Evolutionary conservation across 2,888 invertebrate genomes (phyloP).

Genomic region (Pinctada fucata): DNA sequence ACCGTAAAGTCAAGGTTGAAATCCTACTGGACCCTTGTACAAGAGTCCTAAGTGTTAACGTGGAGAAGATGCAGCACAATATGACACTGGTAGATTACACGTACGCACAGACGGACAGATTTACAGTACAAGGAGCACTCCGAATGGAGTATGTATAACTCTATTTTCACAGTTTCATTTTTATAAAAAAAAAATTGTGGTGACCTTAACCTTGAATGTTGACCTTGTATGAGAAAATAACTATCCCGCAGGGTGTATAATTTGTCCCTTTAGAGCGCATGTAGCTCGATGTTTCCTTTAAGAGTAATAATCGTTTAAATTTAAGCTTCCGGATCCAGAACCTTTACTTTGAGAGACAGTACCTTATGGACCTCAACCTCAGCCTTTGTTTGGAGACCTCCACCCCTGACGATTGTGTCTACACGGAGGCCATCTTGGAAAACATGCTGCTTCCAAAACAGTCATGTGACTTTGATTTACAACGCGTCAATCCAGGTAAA

Average conservation of each 20-base stretch:
- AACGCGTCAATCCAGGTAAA: constrained; percentile 25
- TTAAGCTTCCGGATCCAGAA: constrained; percentile 29
- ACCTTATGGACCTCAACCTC: constrained; percentile 24
- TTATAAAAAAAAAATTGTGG: neutral
- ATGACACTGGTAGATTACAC: constrained; percentile 41
- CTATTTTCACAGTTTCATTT: neutral
- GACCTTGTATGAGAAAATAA: too few species aligned
- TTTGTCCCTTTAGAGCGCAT: too few species aligned
- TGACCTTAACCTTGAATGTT: too few species aligned
- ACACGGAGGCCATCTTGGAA: constrained; percentile 16
- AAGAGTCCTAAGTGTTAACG: constrained; percentile 36
- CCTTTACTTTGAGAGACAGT: constrained; percentile 15
- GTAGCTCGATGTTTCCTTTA: too few species aligned
- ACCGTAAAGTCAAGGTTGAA: constrained; percentile 26
- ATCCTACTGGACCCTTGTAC: constrained; percentile 44
- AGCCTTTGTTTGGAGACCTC: constrained; percentile 29
- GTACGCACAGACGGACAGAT: constrained; percentile 41
- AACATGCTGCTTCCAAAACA: constrained; percentile 31
- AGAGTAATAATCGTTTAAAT: too few species aligned
- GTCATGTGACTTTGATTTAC: constrained; percentile 27
- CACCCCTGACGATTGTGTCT: constrained; percentile 17
- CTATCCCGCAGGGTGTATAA: too few species aligned
- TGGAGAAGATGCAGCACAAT: constrained; percentile 42
- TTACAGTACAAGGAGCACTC: constrained; percentile 42
- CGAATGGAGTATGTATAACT: constrained; percentile 45